Evolutionary conservation across 1,140 invertebrate genomes (phyloP).

Genomic region (Atta colombica): DNA sequence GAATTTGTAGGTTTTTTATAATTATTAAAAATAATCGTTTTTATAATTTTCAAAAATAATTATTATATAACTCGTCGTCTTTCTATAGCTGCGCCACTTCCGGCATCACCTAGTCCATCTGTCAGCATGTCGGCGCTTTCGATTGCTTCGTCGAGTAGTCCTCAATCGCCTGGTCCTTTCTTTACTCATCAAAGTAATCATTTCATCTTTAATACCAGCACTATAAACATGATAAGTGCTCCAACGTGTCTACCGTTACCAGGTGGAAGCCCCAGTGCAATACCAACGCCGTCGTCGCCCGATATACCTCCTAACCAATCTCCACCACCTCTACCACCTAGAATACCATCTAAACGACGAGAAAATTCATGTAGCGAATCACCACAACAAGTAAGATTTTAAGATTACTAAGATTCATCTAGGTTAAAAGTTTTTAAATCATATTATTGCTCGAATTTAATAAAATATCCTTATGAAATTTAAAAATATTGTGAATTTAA

Average conservation of each 20-base stretch:
- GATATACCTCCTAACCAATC: conserved; percentile 85
- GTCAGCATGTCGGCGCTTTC: conserved; percentile 83
- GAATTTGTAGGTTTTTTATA: no score
- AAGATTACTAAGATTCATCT: background rate
- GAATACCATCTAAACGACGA: conserved; percentile 83
- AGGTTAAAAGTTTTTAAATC: background rate
- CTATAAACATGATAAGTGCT: conserved; percentile 79
- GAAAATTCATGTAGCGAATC: conserved; percentile 89
- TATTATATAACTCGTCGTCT: background rate
- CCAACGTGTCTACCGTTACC: conserved; percentile 78
- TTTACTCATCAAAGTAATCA: conserved; percentile 83
- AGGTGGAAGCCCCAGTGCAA: conserved; percentile 85
- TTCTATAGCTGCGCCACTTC: conserved; percentile 76
- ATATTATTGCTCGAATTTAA: background rate
- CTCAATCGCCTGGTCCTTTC: conserved; percentile 83
- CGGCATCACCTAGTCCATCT: conserved; percentile 83
- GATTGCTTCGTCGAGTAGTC: conserved; percentile 83
- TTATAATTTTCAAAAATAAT: no score
- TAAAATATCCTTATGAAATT: background rate
- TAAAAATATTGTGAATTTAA: background rate
- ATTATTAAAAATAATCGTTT: no score
- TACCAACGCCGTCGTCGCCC: conserved; percentile 84
- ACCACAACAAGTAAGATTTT: conserved; percentile 85
- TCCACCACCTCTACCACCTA: conserved; percentile 88
- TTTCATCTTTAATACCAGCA: conserved; percentile 84